These are phyloP conservation scores for Parapristionchus giblindavisi DNA, from an alignment of 2,888 invertebrate genomes.

Conservation along the genomic window DNA sequence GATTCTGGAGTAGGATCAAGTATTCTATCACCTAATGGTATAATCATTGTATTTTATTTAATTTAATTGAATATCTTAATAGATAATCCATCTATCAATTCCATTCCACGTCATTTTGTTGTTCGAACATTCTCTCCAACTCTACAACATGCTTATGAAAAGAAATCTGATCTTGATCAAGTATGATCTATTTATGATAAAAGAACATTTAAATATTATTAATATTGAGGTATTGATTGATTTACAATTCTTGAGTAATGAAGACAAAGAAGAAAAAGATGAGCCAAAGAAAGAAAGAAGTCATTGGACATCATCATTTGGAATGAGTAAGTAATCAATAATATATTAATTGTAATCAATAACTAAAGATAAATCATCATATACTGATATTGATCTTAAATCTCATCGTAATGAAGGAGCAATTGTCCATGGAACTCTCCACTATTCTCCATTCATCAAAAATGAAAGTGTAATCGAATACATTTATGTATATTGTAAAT, in stretches of 20 bases:
- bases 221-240: constrained; percentile 18
- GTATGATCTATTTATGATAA: neutral
- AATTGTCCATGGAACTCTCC: constrained; percentile 2
- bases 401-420: neutral
- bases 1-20: constrained; percentile 28
- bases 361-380: neutral
- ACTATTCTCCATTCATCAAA: constrained; percentile 16
- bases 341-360: too few species aligned
- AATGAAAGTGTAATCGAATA: neutral
- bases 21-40: neutral
- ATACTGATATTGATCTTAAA: constrained; percentile 9
- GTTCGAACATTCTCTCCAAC: constrained; percentile 2
- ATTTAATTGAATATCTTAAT: neutral
- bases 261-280: constrained; percentile 19
- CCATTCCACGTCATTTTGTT: neutral
- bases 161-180: constrained; percentile 23
- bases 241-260: neutral
- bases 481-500: neutral
- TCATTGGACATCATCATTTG: neutral
- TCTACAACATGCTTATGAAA: neutral
- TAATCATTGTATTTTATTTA: neutral
- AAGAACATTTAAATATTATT: neutral
- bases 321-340: too few species aligned
- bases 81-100: neutral
- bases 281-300: too few species aligned